Conservation (phyloP, 2,113 vertebrate genomes). For the Chionomys nivalis region DNA sequence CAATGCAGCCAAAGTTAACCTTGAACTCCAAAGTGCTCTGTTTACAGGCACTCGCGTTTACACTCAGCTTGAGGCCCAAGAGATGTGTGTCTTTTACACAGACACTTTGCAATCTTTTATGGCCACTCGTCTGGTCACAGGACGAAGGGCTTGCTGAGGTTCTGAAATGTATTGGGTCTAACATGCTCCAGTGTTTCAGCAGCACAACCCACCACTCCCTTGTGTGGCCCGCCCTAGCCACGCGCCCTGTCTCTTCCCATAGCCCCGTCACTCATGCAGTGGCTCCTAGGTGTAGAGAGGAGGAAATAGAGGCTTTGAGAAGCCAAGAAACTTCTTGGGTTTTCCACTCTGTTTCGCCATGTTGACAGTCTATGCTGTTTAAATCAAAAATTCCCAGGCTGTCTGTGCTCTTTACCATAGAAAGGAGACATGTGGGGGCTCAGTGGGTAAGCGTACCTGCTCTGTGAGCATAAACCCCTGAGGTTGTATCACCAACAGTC, state of each 20-base stretch:
- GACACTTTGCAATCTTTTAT: not conserved
- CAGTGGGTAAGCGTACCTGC: not conserved
- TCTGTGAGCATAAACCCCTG: not conserved
- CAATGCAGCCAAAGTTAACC: not conserved
- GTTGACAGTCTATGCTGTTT: not conserved
- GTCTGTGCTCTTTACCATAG: not conserved
- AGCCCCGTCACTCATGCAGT: rapidly evolving
- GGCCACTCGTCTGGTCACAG: not conserved
- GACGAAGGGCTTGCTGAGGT: not conserved
- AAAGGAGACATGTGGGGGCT: not conserved
- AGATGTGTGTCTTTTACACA: not conserved
- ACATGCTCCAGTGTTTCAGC: rapidly evolving
- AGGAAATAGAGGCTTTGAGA: not conserved
- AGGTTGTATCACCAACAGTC: not conserved
- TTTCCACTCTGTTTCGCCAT: not conserved
- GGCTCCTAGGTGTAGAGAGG: not conserved
- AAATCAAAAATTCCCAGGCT: not conserved
- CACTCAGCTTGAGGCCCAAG: not conserved
- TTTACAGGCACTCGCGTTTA: not conserved
- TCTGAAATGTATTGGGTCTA: rapidly evolving
- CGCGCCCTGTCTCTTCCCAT: rapidly evolving
- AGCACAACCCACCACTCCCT: rapidly evolving
- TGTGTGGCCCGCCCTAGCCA: not conserved
- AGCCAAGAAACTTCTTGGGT: rapidly evolving
- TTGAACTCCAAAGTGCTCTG: not conserved